These are phyloP conservation scores for Nebria ingens DNA, from an alignment of 1,140 invertebrate species.

Conservation along the genomic window DNA sequence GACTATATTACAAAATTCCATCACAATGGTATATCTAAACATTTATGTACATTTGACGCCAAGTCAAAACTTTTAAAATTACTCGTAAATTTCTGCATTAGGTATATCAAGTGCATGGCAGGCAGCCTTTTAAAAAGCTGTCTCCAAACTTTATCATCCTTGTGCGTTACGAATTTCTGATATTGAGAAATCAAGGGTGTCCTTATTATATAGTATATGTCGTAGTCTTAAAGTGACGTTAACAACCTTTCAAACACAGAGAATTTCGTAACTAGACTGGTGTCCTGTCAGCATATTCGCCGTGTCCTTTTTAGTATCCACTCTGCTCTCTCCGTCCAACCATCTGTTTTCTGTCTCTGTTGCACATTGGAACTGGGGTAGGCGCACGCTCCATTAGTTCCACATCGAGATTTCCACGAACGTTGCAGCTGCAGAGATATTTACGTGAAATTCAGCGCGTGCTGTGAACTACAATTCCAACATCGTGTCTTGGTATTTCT, in stretches of 20 bases:
- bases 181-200: not conserved
- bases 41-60: too few species aligned
- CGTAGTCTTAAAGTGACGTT: not conserved
- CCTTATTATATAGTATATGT: too few species aligned
- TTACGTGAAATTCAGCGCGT: not conserved
- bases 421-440: not conserved
- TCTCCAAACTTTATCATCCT: not conserved
- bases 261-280: not conserved
- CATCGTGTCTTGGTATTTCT: not conserved
- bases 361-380: too few species aligned
- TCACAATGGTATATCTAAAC: too few species aligned
- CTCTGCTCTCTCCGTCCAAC: not conserved
- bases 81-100: too few species aligned
- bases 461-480: not conserved
- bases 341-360: too few species aligned
- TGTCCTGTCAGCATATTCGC: not conserved
- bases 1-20: too few species aligned
- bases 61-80: too few species aligned
- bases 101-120: too few species aligned
- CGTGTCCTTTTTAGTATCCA: not conserved
- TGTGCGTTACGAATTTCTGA: not conserved
- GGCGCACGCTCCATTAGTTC: not conserved
- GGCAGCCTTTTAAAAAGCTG: not conserved
- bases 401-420: slow-evolving; percentile 2
- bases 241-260: slow-evolving; percentile 6